These are phyloP conservation scores for Lasaia peninsularis DNA, from an alignment of 1,140 invertebrate species.

Conservation along the genomic window DNA sequence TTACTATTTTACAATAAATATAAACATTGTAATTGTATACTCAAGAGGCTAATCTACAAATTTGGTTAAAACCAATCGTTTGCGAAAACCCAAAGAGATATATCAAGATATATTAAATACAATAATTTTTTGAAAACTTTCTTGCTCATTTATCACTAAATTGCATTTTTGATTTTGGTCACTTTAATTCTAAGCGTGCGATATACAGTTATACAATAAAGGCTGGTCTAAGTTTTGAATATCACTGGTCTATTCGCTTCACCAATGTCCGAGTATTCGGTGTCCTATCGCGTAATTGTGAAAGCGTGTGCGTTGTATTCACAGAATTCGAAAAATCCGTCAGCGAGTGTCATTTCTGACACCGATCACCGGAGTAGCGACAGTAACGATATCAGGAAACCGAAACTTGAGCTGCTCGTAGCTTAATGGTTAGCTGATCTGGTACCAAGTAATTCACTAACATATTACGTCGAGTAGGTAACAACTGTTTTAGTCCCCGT, in stretches of 20 bases:
- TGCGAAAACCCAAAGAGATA: too few species aligned
- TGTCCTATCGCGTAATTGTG: slow-evolving; percentile 17
- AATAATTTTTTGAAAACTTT: too few species aligned
- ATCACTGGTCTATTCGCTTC: background rate
- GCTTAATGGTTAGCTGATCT: slow-evolving; percentile 26
- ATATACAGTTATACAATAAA: too few species aligned
- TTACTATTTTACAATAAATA: too few species aligned
- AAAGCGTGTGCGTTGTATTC: slow-evolving; percentile 18
- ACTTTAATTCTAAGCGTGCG: too few species aligned
- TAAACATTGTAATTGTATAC: too few species aligned
- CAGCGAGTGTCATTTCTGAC: slow-evolving; percentile 27
- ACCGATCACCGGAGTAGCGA: slow-evolving; percentile 26
- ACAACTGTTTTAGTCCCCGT: background rate
- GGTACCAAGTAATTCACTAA: background rate
- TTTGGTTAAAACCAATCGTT: too few species aligned
- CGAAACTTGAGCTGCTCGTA: slow-evolving; percentile 23
- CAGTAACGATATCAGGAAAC: slow-evolving; percentile 41
- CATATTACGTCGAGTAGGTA: background rate
- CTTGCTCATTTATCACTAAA: too few species aligned
- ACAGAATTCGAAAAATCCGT: slow-evolving; percentile 36
- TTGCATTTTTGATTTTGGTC: too few species aligned
- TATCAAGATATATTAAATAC: too few species aligned
- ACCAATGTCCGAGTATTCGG: background rate
- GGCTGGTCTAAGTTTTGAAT: too few species aligned
- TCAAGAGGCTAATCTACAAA: too few species aligned